phyloP scores from a whole-genome alignment of 2,888 invertebrate species.

The Quadriops clusia region DNA sequence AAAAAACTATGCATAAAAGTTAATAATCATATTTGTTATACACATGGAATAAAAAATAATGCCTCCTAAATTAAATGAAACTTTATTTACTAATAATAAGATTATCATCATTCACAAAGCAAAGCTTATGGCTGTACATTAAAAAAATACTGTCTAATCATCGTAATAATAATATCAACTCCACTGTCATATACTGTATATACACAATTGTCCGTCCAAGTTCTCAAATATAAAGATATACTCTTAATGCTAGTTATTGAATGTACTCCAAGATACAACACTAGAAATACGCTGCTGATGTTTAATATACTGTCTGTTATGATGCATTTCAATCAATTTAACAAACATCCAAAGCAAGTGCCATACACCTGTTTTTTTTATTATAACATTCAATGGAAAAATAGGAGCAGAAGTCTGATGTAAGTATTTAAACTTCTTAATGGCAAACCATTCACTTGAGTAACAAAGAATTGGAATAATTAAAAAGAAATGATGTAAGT shows the following conservation, averaged over 20 bases:
- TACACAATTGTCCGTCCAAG: constrained; percentile 8
- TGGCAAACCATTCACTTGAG: constrained; percentile 6
- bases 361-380: constrained; percentile 10
- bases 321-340: constrained; percentile 7
- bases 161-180: constrained; percentile 31
- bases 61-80: constrained; percentile 1
- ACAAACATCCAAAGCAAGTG: constrained; percentile 15
- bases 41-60: background rate
- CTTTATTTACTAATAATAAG: too few relatives aligned
- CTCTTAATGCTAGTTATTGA: constrained; percentile 30
- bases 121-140: constrained; percentile 38
- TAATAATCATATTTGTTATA: too few relatives aligned
- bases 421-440: constrained; percentile 4
- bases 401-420: constrained; percentile 2
- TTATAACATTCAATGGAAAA: constrained; percentile 5
- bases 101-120: constrained; percentile 31
- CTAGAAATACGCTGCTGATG: constrained; percentile 12
- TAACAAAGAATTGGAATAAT: too few relatives aligned
- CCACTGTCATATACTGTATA: constrained; percentile 20
- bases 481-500: too few relatives aligned
- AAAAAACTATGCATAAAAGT: too few relatives aligned
- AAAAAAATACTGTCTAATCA: constrained; percentile 37
- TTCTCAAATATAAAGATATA: constrained; percentile 10
- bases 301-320: constrained; percentile 9
- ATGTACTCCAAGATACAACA: constrained; percentile 20